phyloP scores from a whole-genome alignment of 64 coral and sea anemone genomes.

The Dendrophyllia cribrosa region DNA sequence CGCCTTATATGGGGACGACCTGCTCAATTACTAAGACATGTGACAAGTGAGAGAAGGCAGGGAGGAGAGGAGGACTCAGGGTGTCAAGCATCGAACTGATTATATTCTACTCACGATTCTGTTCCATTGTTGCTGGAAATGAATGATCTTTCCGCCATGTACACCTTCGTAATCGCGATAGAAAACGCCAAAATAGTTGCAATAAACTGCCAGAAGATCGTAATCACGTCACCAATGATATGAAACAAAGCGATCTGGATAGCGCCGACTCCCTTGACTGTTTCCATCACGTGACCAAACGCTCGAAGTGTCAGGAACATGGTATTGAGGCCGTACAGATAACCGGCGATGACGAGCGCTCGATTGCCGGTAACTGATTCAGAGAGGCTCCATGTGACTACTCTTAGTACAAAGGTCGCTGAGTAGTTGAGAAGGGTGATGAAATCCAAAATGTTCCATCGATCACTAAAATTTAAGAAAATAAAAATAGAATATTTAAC shows the following conservation, averaged over 20 bases:
- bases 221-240: not conserved
- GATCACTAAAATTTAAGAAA: too few species aligned
- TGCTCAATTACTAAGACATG: too few species aligned
- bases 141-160: not conserved
- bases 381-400: not conserved
- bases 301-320: not conserved
- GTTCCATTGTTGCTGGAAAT: not conserved
- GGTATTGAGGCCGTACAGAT: not conserved
- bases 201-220: not conserved
- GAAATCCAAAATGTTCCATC: not conserved
- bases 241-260: slow-evolving; percentile 10
- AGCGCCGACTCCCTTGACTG: not conserved
- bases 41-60: too few species aligned
- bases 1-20: too few species aligned
- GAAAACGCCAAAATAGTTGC: slow-evolving; percentile 5
- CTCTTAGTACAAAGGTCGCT: not conserved
- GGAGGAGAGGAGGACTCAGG: too few species aligned
- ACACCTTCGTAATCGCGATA: not conserved
- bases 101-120: too few species aligned
- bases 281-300: slow-evolving; percentile 7
- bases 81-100: too few species aligned
- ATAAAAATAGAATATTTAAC: too few species aligned
- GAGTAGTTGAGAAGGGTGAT: not conserved
- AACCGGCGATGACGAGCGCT: not conserved
- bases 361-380: not conserved